These are phyloP conservation scores for Danio albolineatus DNA, from an alignment of 2,797 vertebrate genomes.

Conservation along the genomic window DNA sequence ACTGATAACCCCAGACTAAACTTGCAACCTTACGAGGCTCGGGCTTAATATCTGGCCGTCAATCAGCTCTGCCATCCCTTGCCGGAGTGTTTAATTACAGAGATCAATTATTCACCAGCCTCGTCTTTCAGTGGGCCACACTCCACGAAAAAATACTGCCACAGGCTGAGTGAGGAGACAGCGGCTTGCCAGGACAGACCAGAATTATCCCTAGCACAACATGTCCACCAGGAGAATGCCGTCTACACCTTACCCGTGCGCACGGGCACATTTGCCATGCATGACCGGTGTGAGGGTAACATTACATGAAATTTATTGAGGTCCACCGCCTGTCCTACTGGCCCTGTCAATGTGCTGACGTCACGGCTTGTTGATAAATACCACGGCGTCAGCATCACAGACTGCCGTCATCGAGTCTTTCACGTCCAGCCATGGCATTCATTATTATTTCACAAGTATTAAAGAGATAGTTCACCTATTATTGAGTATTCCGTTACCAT, in stretches of 20 bases:
- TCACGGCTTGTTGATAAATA: slow-evolving; percentile 56
- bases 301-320: slow-evolving; percentile 43
- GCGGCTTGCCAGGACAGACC: slow-evolving; percentile 57
- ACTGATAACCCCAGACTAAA: slow-evolving; percentile 87
- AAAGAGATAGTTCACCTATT: slow-evolving; percentile 41
- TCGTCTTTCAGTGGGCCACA: slow-evolving; percentile 79
- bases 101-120: slow-evolving; percentile 86
- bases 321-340: slow-evolving; percentile 16
- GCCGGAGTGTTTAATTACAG: slow-evolving; percentile 86
- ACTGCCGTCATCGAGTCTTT: slow-evolving; percentile 41
- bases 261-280: slow-evolving; percentile 29
- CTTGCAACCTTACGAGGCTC: slow-evolving; percentile 83
- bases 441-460: slow-evolving; percentile 57
- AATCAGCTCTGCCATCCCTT: slow-evolving; percentile 83
- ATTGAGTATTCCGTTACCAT: slow-evolving; percentile 11
- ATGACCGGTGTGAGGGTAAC: slow-evolving; percentile 34
- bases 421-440: slow-evolving; percentile 15
- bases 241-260: slow-evolving; percentile 16
- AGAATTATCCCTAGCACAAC: slow-evolving; percentile 44
- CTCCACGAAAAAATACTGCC: slow-evolving; percentile 72
- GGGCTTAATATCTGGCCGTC: slow-evolving; percentile 85
- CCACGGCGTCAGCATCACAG: slow-evolving; percentile 13
- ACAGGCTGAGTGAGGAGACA: slow-evolving; percentile 69
- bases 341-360: slow-evolving; percentile 34
- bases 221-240: slow-evolving; percentile 44